Evolutionary conservation across 2,797 vertebrate genomes (phyloP).

Genomic region (Pyrocephalus nanus): DNA sequence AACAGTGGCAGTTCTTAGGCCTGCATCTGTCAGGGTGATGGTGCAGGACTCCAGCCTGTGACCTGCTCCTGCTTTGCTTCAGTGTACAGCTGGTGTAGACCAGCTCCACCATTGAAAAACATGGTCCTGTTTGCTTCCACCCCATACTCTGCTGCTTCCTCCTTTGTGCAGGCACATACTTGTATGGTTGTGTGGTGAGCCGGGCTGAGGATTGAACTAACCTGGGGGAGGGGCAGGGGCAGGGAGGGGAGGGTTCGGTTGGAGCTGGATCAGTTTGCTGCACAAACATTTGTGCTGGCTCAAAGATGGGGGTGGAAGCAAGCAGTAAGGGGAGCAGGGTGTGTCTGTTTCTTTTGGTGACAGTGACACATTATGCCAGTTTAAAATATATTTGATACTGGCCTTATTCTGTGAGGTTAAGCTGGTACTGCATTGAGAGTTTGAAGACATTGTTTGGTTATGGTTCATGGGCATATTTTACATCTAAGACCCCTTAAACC

Average conservation of each 20-base stretch:
- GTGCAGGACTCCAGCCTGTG: background rate
- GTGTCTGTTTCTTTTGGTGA: constrained; percentile 32
- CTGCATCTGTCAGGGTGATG: background rate
- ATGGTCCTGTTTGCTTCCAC: constrained; percentile 31
- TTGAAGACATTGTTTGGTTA: background rate
- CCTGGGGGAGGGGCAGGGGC: constrained; percentile 39
- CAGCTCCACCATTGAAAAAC: constrained; percentile 48
- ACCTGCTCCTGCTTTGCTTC: background rate
- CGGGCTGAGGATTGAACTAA: background rate
- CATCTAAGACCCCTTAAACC: background rate
- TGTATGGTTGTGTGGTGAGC: constrained; percentile 49
- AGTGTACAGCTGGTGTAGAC: background rate
- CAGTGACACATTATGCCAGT: background rate
- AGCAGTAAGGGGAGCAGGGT: constrained; percentile 39
- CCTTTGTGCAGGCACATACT: constrained; percentile 55
- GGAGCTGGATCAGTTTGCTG: constrained; percentile 59
- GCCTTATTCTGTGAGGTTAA: background rate
- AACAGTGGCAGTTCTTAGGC: fast-evolving
- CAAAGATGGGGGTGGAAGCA: constrained; percentile 48
- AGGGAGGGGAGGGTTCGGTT: constrained; percentile 12
- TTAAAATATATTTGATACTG: background rate
- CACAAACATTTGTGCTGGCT: constrained; percentile 55
- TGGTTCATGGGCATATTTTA: background rate
- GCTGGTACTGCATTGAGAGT: background rate
- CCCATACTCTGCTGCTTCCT: constrained; percentile 12